Evolutionary conservation across 2,113 vertebrate species (phyloP).

Genomic region (rat (Rattus norvegicus)): DNA sequence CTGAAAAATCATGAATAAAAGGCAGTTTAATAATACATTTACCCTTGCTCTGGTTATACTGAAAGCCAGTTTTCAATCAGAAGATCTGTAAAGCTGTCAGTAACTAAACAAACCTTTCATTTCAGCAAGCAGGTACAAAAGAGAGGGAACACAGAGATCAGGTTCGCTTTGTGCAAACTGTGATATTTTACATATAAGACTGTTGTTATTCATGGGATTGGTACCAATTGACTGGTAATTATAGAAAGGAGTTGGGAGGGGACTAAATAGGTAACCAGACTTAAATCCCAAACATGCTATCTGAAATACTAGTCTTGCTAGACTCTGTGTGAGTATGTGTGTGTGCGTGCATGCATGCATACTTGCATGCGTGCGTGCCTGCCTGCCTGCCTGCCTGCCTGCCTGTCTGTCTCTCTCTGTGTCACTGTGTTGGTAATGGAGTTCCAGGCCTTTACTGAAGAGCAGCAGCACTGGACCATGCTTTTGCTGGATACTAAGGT

Average conservation of each 20-base stretch:
- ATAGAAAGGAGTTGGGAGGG: not conserved
- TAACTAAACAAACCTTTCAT: not conserved
- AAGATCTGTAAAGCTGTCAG: not conserved
- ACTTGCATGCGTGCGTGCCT: not conserved
- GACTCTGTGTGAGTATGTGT: not conserved
- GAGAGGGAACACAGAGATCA: not conserved
- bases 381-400: not conserved
- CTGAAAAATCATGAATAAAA: not conserved
- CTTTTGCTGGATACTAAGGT: not conserved
- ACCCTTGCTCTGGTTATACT: not conserved
- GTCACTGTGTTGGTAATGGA: not conserved
- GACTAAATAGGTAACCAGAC: not conserved
- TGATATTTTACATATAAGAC: not conserved
- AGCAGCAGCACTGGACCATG: no score
- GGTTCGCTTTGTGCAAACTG: not conserved
- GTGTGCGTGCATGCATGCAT: no score
- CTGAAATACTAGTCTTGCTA: not conserved
- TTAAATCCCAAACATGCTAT: not conserved
- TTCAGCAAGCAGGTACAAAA: not conserved
- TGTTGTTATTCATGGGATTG: not conserved
- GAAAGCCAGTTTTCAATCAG: not conserved
- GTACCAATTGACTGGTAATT: not conserved
- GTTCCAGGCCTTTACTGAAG: not conserved
- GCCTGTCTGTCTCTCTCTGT: not conserved
- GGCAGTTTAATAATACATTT: not conserved